Base-by-base conservation (phyloP, 2,797 vertebrate genomes). In the Percopsis omiscomaycus region DNA sequence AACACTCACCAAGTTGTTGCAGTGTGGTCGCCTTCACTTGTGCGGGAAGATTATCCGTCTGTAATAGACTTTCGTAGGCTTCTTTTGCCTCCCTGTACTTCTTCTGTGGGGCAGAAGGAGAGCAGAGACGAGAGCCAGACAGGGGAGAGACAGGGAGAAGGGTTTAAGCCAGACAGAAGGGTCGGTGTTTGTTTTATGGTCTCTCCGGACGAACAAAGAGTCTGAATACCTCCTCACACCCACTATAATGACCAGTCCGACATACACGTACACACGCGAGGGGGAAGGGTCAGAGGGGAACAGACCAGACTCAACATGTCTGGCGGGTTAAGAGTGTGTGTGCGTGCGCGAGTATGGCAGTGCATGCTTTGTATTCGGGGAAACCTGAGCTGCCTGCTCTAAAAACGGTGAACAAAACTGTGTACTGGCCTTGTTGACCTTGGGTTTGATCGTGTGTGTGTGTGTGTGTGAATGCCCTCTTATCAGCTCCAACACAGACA, bases 11-110 rank as follows among this genome's bases (percentile, higher is more conserved):
- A 84, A 99, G 93, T 89, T 99, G 97, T 91, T 98, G 97, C 87
- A 99, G 93, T 71, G 98, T 94, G 81, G 95, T 95, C 74, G 97
- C 97, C 94, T 98, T 99, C 91, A 99, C 96, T 94, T 97, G 96
- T 86, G 93, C 92, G 90, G 97, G 93, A 92, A 99, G 95, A 90
- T 96, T 93, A 84, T 98, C 96, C 3, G 93, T 94, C 92, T 97
- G 95, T 89, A 99, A 84, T 88, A 99, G 95, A 91, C 93, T 95
- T 88, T 99, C 97, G 86, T 99, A 99, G 56, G 97, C 95, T 90
- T 98, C 96, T 88, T 98, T 98, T 83, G 97, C 97, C 80, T 94
- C 94, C 88, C 96, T 93, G 92, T 98, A 95, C 89, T 97, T 98
- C 93, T 96, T 97, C 97, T 99, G 90, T 78, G 79, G 82, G 82